Evolutionary conservation across 2,888 invertebrate species (phyloP).

Genomic region (Dione vanillae): DNA sequence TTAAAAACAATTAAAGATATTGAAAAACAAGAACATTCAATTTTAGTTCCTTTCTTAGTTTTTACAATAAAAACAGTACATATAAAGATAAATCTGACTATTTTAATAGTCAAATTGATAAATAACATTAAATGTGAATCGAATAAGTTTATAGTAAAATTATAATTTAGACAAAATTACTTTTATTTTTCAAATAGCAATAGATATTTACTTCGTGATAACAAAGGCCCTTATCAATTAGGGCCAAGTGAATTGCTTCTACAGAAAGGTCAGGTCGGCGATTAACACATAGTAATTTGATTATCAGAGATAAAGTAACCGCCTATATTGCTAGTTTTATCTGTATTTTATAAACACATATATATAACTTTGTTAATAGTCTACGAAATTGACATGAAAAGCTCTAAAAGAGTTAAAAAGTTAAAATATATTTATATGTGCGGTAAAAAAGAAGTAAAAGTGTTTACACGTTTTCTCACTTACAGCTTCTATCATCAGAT

Average conservation of each 20-base stretch:
- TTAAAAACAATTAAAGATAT: no score
- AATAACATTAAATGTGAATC: no score
- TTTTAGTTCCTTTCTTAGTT: no score
- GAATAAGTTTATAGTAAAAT: no score
- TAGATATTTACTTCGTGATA: not conserved
- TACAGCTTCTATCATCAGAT: not conserved
- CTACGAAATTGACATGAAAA: not conserved
- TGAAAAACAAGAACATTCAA: no score
- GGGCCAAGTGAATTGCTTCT: not conserved
- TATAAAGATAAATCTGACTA: no score
- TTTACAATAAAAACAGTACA: no score
- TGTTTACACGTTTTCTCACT: slow-evolving; percentile 10
- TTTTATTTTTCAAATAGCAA: not conserved
- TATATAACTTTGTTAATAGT: not conserved
- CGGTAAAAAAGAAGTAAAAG: slow-evolving; percentile 1
- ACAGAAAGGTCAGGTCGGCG: slow-evolving; percentile 15
- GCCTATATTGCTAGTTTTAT: slow-evolving; percentile 12
- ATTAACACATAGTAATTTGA: slow-evolving; percentile 26
- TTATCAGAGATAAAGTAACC: slow-evolving; percentile 12
- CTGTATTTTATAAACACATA: not conserved
- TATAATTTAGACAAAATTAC: not conserved
- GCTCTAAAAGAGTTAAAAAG: not conserved
- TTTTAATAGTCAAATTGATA: no score
- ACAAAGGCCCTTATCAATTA: not conserved
- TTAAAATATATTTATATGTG: not conserved